Percentiles rank a stretch among this genome's conserved stretches.
Evolutionary conservation across 2,888 invertebrate genomes (phyloP).

Genomic region (Siphlonurus alternatus): DNA sequence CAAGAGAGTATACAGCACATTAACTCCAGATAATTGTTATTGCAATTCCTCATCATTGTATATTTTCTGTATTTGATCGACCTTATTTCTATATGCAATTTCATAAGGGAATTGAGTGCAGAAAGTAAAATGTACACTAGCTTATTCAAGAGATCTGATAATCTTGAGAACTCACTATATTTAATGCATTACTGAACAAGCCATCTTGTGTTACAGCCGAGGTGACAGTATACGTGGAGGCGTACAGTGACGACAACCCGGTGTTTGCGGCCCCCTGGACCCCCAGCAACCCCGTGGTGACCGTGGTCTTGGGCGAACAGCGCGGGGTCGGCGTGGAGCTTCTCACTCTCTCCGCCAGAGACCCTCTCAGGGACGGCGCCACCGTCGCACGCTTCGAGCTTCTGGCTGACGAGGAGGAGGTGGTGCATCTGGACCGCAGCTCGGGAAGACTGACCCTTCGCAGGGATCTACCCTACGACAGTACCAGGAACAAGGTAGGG

Average conservation of each 20-base stretch:
- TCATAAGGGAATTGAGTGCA: no score
- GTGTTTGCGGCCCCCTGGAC: constrained; percentile 58
- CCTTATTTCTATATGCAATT: no score
- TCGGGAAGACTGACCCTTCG: constrained; percentile 54
- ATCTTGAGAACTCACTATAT: no score
- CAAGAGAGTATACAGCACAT: no score
- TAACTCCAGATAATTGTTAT: no score
- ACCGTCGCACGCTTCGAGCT: constrained; percentile 35
- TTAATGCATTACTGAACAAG: no score
- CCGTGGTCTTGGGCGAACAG: constrained; percentile 54
- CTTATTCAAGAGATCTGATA: no score
- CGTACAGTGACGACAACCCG: constrained; percentile 58
- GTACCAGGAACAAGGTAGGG: constrained; percentile 38
- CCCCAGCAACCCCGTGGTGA: constrained; percentile 46
- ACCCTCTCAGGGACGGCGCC: constrained; percentile 42
- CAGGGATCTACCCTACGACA: constrained; percentile 61
- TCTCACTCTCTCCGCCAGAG: constrained; percentile 48
- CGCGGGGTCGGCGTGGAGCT: constrained; percentile 56
- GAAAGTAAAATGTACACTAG: no score
- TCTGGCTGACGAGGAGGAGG: constrained; percentile 19
- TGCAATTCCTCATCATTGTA: no score
- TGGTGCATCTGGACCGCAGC: constrained; percentile 29
- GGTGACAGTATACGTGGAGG: constrained; percentile 60
- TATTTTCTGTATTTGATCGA: no score
- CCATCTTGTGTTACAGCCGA: constrained; percentile 41